Base-by-base conservation (phyloP, 2,888 invertebrate genomes). In the Halictus quadricinctus region DNA sequence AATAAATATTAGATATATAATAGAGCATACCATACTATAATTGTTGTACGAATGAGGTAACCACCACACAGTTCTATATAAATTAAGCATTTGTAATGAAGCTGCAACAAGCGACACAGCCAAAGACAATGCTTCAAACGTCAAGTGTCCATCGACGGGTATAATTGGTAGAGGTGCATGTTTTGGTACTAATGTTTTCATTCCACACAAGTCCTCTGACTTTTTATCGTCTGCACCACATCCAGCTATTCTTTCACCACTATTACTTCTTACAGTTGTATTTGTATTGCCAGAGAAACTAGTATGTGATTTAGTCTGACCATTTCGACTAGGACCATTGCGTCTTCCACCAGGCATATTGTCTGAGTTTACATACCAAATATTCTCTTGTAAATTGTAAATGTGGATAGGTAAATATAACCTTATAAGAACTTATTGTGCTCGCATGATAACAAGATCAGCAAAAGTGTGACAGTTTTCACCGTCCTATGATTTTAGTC, bases 41-140 rank as follows among this genome's bases (percentile, higher is more conserved):
- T 96, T 97, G 84, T 97, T 97, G 93, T 98, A 97, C 0, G 99
- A 98, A 93, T 99, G 97, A 0, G 99, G 98, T 78, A 99, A 95
- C 99, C 99, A 99, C 99, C 99, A 99, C 21, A 98, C 97, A 3
- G 98, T 99, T 90, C 98, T 96, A 93, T 99, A 99, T 60, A 99
- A 96, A 95, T 99, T 98, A 69, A 99, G 95, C 93, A 99, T 98
- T 95, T 99, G 99, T 80, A 99, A 95, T 79, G 97, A 97, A 41
- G 98, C 97, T 0, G 97, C 97, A 70, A 97, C 96, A 46, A 97
- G 94, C 0, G 97, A 97, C 93, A 98, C 98, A 18, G 97, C 95
- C 94, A 98, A 97, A 93, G 98, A 97, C 92, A 98, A 96, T 3
- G 96, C 95, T 95, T 99, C 99, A 95, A 98, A 99, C 77, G 97